Conservation (phyloP, 2,888 invertebrate genomes). For the Drosophila kanekoi region DNA sequence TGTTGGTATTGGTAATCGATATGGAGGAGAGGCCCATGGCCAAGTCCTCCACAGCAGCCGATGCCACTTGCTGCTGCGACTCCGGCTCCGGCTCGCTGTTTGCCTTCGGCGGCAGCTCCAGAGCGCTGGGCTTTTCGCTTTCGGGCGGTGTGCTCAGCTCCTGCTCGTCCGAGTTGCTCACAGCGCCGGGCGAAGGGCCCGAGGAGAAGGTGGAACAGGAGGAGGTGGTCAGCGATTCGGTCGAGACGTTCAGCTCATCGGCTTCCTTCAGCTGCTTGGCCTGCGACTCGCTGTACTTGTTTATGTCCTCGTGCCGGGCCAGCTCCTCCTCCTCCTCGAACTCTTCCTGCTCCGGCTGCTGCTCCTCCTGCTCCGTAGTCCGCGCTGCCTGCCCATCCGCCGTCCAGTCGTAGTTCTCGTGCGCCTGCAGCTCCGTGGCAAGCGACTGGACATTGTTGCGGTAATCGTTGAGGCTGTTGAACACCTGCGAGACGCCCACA, state of each 20-base stretch:
- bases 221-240: slow-evolving; percentile 84
- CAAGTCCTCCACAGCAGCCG: slow-evolving; percentile 74
- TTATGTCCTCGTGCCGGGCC: slow-evolving; percentile 68
- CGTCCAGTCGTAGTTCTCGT: slow-evolving; percentile 65
- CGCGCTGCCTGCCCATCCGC: slow-evolving; percentile 5
- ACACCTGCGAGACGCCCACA: slow-evolving; percentile 88
- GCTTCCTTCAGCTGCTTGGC: slow-evolving; percentile 36
- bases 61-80: slow-evolving; percentile 11
- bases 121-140: slow-evolving; percentile 39
- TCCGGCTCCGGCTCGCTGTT: background rate
- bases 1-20: slow-evolving; percentile 72
- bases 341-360: slow-evolving; percentile 47
- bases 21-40: slow-evolving; percentile 84
- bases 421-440: slow-evolving; percentile 54
- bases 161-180: slow-evolving; percentile 76
- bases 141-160: slow-evolving; percentile 64
- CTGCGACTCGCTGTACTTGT: slow-evolving; percentile 76
- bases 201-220: slow-evolving; percentile 85
- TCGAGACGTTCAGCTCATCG: slow-evolving; percentile 64
- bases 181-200: slow-evolving; percentile 82
- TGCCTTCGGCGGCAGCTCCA: slow-evolving; percentile 19
- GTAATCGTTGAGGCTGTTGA: slow-evolving; percentile 88
- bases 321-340: slow-evolving; percentile 28
- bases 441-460: slow-evolving; percentile 82
- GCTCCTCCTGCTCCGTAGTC: slow-evolving; percentile 33